Conservation (phyloP, 2,888 invertebrate species). For the Nephrotoma guestfalica region DNA sequence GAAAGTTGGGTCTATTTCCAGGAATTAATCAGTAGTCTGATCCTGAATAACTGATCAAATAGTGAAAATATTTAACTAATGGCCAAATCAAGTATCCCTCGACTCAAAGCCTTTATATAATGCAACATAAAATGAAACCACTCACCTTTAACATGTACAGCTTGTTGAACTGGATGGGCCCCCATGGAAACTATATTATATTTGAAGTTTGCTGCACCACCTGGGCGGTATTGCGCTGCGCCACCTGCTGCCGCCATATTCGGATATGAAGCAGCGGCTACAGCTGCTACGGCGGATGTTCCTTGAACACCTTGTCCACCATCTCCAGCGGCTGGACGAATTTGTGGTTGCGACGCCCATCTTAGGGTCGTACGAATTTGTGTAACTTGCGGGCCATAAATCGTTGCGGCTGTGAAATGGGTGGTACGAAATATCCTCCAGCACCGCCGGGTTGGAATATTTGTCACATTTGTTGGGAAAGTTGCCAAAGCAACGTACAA, state of each 20-base stretch:
- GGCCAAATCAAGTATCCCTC: not conserved
- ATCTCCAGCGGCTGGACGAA: slow-evolving; percentile 55
- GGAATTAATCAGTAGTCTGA: no score
- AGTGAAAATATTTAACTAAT: not conserved
- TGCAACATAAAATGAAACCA: slow-evolving; percentile 11
- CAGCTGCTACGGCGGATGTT: slow-evolving; percentile 32
- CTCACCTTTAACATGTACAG: slow-evolving; percentile 50
- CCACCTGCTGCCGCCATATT: slow-evolving; percentile 49
- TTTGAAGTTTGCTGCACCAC: slow-evolving; percentile 54
- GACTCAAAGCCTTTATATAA: not conserved
- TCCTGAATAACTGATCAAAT: no score
- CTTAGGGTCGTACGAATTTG: slow-evolving; percentile 80
- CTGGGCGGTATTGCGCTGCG: slow-evolving; percentile 42
- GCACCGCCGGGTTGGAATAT: slow-evolving; percentile 77
- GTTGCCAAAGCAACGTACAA: slow-evolving; percentile 97
- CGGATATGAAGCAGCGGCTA: slow-evolving; percentile 54
- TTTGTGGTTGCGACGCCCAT: slow-evolving; percentile 75
- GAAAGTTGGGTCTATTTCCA: no score
- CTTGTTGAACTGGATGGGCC: slow-evolving; percentile 33
- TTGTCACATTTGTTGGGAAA: slow-evolving; percentile 87
- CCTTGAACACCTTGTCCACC: slow-evolving; percentile 23
- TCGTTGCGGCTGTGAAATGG: slow-evolving; percentile 79
- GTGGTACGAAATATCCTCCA: slow-evolving; percentile 83
- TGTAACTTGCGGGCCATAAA: slow-evolving; percentile 90
- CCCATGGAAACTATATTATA: slow-evolving; percentile 57